Conservation (phyloP, 2,888 invertebrate genomes). For the Eumacrocentrus americanus region DNA sequence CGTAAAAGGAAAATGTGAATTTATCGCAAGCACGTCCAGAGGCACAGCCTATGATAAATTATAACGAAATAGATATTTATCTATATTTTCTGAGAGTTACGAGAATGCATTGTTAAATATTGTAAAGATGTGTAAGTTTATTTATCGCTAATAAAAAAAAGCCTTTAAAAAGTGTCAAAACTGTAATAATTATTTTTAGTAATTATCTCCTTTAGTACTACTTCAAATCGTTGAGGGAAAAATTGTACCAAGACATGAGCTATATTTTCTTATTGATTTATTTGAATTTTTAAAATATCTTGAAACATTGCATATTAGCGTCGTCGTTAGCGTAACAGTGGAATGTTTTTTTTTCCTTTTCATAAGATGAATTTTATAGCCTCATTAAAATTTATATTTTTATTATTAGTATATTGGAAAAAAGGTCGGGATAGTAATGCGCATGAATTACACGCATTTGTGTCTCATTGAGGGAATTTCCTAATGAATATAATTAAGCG, state of each 20-base stretch:
- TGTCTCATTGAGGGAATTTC: no score
- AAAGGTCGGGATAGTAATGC: no score
- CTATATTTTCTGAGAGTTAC: conserved; percentile 60
- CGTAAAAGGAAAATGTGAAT: conserved; percentile 10
- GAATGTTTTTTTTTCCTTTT: conserved; percentile 35
- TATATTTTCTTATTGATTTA: conserved; percentile 49
- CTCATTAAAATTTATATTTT: neutral
- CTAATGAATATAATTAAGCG: conserved; percentile 12
- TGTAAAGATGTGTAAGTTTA: conserved; percentile 62
- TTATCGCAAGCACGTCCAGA: conserved; percentile 26
- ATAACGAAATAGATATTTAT: conserved; percentile 49
- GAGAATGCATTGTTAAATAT: conserved; percentile 56
- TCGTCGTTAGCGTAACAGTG: conserved; percentile 49
- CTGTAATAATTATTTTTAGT: no score
- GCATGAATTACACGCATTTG: no score
- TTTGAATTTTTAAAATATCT: conserved; percentile 55
- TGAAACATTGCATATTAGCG: conserved; percentile 49
- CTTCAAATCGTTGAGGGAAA: neutral
- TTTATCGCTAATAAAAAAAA: conserved; percentile 61
- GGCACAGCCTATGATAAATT: conserved; percentile 30
- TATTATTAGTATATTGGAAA: no score
- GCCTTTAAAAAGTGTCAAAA: conserved; percentile 28
- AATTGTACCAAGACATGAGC: neutral
- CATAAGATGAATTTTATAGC: conserved; percentile 23
- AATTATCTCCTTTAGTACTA: no score